Evolutionary conservation across 2,113 vertebrate genomes (phyloP), one percentile per base, ranked within the genome.

Genomic region (Calyptommatus sinebrachiatus): DNA sequence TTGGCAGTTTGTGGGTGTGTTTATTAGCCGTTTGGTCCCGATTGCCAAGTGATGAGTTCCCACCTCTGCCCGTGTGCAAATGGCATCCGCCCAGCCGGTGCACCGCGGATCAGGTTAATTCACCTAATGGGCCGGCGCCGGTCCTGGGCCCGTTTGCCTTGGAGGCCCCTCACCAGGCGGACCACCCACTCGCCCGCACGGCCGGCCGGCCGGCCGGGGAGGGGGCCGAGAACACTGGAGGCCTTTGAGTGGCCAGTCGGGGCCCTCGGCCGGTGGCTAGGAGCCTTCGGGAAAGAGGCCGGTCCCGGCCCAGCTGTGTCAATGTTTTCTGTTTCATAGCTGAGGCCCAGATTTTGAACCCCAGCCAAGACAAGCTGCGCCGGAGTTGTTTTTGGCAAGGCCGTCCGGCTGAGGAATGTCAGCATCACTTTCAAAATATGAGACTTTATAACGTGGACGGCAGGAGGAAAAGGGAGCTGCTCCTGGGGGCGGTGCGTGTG

Each of bases 251-350:
- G 69, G 84, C 89, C 90, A 88, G 80, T 82, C 90, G 5, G 91
- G 86, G 87, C 89, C 35, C n/a, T 41, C 16, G 5, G 69, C 48
- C 5, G 35, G 88, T 87, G 83, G 89, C 92, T 90, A 92, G 93
- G 92, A 91, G 48, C 12, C 95, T 92, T 93, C 90, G 94, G 93
- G 9, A 94, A 92, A 91, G 84, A 89, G 89, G 96, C 96, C 93
- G 95, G 92, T 95, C 94, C 94, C 92, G 95, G 94, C 94, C 96
- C 97, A 99, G 98, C 98, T 99, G 97, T 99, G 97, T 99, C 97
- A 99, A 99, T 98, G 97, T 98, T 99, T 98, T 98, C 93, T 94
- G 96, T 97, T 97, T 96, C 94, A 93, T 96, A 94, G 97, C 96
- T 96, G 97, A 94, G 95, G 96, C 96, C 93, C 89, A 83, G 91